Evolutionary conservation across 2,113 vertebrate genomes (phyloP).

Genomic region (Pollimyrus isidori): DNA sequence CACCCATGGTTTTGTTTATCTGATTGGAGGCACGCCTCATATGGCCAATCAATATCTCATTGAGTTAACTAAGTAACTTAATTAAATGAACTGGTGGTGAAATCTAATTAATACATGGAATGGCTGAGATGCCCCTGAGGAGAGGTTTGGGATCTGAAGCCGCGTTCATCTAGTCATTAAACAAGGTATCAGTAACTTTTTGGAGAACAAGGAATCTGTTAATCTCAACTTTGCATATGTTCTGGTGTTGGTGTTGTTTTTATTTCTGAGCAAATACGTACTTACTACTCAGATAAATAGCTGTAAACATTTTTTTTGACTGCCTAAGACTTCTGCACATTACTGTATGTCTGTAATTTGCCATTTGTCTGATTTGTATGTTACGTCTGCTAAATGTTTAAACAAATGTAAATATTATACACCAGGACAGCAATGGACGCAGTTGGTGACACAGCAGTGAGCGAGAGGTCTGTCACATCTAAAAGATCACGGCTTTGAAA

Average conservation of each 20-base stretch:
- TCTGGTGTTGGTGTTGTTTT: not conserved
- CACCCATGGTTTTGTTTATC: not conserved
- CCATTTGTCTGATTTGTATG: not conserved
- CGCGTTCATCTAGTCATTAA: not conserved
- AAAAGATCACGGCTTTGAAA: not conserved
- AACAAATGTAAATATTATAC: not conserved
- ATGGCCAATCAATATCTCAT: not conserved
- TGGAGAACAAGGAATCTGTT: not conserved
- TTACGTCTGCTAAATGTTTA: not conserved
- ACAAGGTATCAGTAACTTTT: not conserved
- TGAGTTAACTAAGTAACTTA: not conserved
- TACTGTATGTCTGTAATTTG: not conserved
- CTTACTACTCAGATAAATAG: not conserved
- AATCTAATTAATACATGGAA: not conserved
- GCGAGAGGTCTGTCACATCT: not conserved
- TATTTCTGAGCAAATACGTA: not conserved
- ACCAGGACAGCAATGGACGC: not conserved
- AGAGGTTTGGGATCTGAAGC: not conserved
- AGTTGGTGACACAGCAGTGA: not conserved
- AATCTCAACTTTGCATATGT: not conserved
- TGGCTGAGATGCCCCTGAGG: not conserved
- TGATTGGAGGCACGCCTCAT: not conserved
- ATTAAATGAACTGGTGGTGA: not conserved
- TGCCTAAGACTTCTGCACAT: not conserved
- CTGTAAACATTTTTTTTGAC: not conserved